Percentiles rank a stretch among this genome's conserved stretches.
Evolutionary conservation across 2,797 vertebrate species (phyloP).

Genomic region (Danionella dracula): DNA sequence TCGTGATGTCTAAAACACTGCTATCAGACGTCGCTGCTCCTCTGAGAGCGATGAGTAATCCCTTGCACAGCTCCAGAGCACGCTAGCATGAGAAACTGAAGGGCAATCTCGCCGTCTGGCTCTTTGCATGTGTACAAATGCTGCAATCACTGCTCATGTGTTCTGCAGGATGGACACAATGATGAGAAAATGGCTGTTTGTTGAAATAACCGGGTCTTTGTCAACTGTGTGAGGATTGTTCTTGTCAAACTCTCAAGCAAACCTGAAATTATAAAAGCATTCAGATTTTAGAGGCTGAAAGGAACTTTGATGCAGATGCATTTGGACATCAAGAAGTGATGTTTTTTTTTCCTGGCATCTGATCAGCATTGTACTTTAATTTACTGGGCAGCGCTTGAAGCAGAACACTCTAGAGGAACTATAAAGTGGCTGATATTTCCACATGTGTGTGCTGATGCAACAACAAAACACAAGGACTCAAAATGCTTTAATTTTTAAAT

Average conservation of each 20-base stretch:
- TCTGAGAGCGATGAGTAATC: constrained; percentile 18
- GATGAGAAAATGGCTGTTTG: neutral
- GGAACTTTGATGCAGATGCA: neutral
- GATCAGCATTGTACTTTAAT: too few species aligned
- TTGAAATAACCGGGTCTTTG: neutral
- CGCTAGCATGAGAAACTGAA: constrained; percentile 10
- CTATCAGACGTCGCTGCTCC: neutral
- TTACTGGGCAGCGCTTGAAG: too few species aligned
- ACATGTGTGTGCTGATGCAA: too few species aligned
- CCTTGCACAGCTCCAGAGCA: neutral
- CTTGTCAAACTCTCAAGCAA: constrained; percentile 15
- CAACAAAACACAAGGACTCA: too few species aligned
- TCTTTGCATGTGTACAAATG: neutral
- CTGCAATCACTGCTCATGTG: neutral
- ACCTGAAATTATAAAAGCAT: constrained; percentile 14
- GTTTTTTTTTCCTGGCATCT: too few species aligned
- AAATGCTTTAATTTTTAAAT: too few species aligned
- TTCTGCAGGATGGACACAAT: constrained; percentile 2
- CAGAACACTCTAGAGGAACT: too few species aligned
- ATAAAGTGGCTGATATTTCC: too few species aligned
- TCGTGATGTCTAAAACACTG: too few species aligned
- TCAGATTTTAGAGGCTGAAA: neutral
- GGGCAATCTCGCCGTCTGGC: neutral
- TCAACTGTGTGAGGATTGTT: neutral
- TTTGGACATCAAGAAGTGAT: neutral